Conservation (phyloP, 1,140 invertebrate species). For the Panagrolaimus sp. region DNA sequence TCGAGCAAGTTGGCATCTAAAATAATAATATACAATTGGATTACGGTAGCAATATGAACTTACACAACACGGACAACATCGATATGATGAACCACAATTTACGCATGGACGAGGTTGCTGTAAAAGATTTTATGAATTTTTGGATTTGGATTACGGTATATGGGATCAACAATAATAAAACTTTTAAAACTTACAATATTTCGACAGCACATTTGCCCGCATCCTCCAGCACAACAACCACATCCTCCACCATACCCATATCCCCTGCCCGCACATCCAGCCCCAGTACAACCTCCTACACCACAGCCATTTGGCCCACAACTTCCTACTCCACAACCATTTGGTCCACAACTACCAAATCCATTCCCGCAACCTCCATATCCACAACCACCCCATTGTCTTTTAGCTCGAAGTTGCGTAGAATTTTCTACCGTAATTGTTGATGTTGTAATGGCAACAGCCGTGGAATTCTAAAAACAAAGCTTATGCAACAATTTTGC, state of each 20-base stretch:
- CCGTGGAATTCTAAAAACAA: no score
- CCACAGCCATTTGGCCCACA: not conserved
- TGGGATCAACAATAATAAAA: not conserved
- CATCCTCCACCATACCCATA: not conserved
- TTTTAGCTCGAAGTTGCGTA: conserved; percentile 8
- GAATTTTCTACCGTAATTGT: no score
- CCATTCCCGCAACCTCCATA: no score
- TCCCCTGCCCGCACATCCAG: not conserved
- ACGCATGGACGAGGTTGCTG: conserved; percentile 7
- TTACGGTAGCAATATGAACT: no score
- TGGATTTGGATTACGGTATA: no score
- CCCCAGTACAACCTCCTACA: not conserved
- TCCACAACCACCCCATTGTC: conserved; percentile 7
- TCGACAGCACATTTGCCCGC: not conserved
- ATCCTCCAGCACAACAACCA: not conserved
- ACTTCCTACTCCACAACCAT: no score
- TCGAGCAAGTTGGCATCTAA: not conserved
- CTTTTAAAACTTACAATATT: not conserved
- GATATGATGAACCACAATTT: not conserved
- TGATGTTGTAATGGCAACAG: no score
- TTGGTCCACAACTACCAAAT: not conserved
- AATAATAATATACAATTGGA: no score
- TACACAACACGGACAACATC: conserved; percentile 9
- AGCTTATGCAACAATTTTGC: no score
- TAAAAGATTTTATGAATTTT: not conserved